These are phyloP conservation scores for Cheilosia pagana DNA, from an alignment of 2,888 invertebrate species.

Conservation along the genomic window DNA sequence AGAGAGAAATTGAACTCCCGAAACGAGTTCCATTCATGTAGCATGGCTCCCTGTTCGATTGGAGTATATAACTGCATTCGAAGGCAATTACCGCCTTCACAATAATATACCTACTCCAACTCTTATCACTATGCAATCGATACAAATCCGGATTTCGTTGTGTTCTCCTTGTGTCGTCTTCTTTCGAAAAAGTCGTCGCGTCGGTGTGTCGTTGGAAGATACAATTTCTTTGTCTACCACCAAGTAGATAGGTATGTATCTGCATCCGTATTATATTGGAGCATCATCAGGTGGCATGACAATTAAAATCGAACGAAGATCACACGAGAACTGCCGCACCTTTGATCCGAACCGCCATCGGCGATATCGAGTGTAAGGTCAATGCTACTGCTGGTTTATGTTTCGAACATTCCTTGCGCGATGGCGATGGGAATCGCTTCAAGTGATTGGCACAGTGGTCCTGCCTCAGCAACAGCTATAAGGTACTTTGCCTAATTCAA, in stretches of 20 bases:
- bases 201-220: conserved; percentile 37
- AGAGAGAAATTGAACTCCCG: conserved; percentile 42
- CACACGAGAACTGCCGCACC: conserved; percentile 68
- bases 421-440: conserved; percentile 49
- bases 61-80: conserved; percentile 30
- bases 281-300: conserved; percentile 79
- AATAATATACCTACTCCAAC: conserved; percentile 53
- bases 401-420: conserved; percentile 13
- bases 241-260: conserved; percentile 32
- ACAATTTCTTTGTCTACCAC: conserved; percentile 55
- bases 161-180: background rate
- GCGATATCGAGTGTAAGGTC: conserved; percentile 27
- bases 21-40: conserved; percentile 50
- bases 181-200: background rate
- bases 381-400: conserved; percentile 48
- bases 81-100: conserved; percentile 74
- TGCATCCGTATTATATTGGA: conserved; percentile 73
- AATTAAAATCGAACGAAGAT: conserved; percentile 77
- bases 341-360: conserved; percentile 68
- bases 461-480: conserved; percentile 4
- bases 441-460: conserved; percentile 43
- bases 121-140: conserved; percentile 67
- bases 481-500: conserved; percentile 56
- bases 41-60: background rate
- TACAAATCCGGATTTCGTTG: conserved; percentile 66